Evolutionary conservation across 2,888 invertebrate genomes (phyloP).

Genomic region (Stenotaenia linearis): DNA sequence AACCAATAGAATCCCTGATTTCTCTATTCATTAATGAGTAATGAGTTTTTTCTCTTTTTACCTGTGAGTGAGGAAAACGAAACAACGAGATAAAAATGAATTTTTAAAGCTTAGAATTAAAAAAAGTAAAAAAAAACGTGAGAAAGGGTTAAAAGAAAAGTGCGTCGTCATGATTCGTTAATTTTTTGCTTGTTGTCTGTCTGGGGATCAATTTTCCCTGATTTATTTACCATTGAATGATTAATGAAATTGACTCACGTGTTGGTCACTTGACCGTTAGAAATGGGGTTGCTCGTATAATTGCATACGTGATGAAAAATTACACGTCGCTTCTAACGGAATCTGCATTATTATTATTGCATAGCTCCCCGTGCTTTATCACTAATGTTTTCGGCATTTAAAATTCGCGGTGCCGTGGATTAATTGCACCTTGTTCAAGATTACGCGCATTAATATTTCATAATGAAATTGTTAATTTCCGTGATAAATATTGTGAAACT

Average conservation of each 20-base stretch:
- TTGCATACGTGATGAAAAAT: neutral
- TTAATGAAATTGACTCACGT: conserved; percentile 9
- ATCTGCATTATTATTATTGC: neutral
- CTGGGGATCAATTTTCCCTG: neutral
- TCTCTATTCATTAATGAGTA: neutral
- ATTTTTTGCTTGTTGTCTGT: neutral
- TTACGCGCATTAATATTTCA: too few species aligned
- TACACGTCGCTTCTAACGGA: neutral
- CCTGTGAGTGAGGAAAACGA: too few species aligned
- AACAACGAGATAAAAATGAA: too few species aligned
- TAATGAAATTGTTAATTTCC: too few species aligned
- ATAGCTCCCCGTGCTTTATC: too few species aligned
- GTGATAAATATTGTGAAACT: too few species aligned
- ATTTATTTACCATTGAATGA: neutral
- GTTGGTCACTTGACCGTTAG: neutral
- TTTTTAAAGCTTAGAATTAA: neutral
- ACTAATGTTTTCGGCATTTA: too few species aligned
- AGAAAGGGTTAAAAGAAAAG: too few species aligned
- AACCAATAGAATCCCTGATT: neutral
- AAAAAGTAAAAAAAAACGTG: neutral
- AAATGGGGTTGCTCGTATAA: neutral
- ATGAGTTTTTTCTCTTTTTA: too few species aligned
- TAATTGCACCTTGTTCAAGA: too few species aligned
- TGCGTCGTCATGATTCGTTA: neutral
- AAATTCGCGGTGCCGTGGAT: too few species aligned